Conservation (phyloP, 2,113 vertebrate species). For the Typhlomys cinereus region DNA sequence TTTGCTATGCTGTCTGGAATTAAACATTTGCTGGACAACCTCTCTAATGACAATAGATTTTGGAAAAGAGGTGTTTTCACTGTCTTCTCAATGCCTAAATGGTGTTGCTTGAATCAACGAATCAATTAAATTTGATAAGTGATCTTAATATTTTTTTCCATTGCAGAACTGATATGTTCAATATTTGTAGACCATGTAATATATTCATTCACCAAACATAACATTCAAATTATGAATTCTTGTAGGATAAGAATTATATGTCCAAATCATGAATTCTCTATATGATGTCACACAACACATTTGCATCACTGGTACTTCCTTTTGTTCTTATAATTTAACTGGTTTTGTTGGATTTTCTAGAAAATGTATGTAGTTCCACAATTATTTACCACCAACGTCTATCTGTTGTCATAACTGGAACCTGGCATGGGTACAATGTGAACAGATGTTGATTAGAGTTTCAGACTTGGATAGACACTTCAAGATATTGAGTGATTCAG, state of each 20-base stretch:
- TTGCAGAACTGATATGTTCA: not conserved
- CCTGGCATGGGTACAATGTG: not conserved
- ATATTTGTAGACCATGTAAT: not conserved
- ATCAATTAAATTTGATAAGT: not conserved
- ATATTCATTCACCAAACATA: not conserved
- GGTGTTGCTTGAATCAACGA: not conserved
- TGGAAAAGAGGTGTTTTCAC: not conserved
- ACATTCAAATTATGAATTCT: not conserved
- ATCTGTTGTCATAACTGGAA: constrained; percentile 16
- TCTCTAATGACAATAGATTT: not conserved
- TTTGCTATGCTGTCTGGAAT: not conserved
- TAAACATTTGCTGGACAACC: not conserved
- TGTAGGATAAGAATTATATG: not conserved
- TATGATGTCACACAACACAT: not conserved
- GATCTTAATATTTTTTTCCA: not conserved
- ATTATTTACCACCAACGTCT: constrained; percentile 20
- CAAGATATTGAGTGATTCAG: constrained; percentile 54
- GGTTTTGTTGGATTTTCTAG: too few species aligned
- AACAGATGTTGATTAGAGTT: constrained; percentile 39
- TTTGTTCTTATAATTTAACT: too few species aligned
- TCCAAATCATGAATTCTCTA: not conserved
- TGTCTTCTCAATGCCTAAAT: accelerated
- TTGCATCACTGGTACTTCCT: not conserved
- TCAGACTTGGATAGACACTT: constrained; percentile 30
- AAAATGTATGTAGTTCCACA: constrained; percentile 5